Evolutionary conservation across 1,140 invertebrate genomes (phyloP).

Genomic region (Asobara japonica): DNA sequence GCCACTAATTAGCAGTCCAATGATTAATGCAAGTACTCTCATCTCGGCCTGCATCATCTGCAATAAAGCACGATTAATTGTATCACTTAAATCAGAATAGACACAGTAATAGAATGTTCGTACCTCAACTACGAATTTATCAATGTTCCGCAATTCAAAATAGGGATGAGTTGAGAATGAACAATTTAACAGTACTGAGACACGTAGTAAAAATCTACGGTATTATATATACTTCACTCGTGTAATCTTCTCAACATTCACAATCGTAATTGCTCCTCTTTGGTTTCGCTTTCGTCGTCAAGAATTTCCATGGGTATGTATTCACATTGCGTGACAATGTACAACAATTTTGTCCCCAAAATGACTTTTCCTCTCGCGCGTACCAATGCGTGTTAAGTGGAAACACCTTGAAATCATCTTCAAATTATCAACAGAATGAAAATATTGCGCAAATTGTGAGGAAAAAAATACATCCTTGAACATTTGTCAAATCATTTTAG

Average conservation of each 20-base stretch:
- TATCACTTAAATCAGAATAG: neutral
- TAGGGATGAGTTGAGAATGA: neutral
- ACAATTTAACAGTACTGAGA: constrained; percentile 37
- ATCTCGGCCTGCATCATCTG: constrained; percentile 27
- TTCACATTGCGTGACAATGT: constrained; percentile 53
- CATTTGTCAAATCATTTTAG: neutral
- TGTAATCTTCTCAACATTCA: constrained; percentile 44
- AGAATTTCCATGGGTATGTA: constrained; percentile 50
- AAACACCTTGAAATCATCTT: neutral
- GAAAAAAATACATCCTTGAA: neutral
- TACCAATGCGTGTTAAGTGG: constrained; percentile 24
- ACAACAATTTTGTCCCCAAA: constrained; percentile 29
- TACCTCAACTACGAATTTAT: neutral
- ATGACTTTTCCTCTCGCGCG: constrained; percentile 43
- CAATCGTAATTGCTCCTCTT: constrained; percentile 55
- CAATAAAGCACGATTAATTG: neutral
- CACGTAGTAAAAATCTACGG: constrained; percentile 20
- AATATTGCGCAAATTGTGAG: neutral
- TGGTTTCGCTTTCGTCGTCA: constrained; percentile 64
- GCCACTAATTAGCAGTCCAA: constrained; percentile 26
- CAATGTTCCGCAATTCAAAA: constrained; percentile 4
- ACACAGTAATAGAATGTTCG: neutral
- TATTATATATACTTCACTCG: constrained; percentile 56
- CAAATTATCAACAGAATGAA: neutral
- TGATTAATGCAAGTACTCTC: constrained; percentile 17